These are phyloP conservation scores for Eretmochelys imbricata DNA, from an alignment of 2,113 vertebrate species.

Conservation along the genomic window DNA sequence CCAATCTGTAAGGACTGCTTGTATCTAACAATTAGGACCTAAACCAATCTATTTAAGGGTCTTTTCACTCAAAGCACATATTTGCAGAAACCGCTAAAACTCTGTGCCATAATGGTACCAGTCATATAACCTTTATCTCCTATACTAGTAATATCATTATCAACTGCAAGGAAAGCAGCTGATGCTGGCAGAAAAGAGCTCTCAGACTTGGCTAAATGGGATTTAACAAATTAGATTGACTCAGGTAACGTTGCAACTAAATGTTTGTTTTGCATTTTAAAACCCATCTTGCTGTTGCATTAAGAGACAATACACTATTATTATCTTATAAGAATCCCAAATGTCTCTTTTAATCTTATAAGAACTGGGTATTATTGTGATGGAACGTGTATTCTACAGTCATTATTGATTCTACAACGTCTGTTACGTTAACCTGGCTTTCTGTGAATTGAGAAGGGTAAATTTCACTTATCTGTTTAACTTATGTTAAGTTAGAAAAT, in stretches of 20 bases:
- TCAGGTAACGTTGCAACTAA: conserved; percentile 27
- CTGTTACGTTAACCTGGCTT: neutral
- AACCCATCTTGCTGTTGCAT: conserved; percentile 34
- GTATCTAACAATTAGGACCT: neutral
- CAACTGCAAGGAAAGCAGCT: conserved; percentile 59
- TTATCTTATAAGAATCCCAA: conserved; percentile 39
- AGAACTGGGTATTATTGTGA: conserved; percentile 13
- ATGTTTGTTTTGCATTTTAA: conserved; percentile 59
- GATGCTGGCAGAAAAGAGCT: conserved; percentile 60
- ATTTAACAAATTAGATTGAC: conserved; percentile 66
- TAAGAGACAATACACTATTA: conserved; percentile 32
- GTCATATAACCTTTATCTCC: conserved; percentile 1
- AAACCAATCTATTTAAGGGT: neutral
- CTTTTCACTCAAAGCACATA: neutral
- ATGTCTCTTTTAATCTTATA: conserved; percentile 51
- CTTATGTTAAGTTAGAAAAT: neutral
- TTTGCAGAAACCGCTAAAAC: neutral
- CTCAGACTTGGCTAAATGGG: conserved; percentile 49
- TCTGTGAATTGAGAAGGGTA: neutral
- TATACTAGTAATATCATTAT: neutral
- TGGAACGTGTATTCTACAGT: conserved; percentile 11
- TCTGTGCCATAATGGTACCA: rapidly evolving
- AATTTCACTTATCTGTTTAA: conserved; percentile 21
- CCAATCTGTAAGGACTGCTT: neutral
- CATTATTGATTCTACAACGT: neutral